These are phyloP conservation scores for Probosciger aterrimus DNA, from an alignment of 2,113 vertebrate genomes.

Conservation along the genomic window DNA sequence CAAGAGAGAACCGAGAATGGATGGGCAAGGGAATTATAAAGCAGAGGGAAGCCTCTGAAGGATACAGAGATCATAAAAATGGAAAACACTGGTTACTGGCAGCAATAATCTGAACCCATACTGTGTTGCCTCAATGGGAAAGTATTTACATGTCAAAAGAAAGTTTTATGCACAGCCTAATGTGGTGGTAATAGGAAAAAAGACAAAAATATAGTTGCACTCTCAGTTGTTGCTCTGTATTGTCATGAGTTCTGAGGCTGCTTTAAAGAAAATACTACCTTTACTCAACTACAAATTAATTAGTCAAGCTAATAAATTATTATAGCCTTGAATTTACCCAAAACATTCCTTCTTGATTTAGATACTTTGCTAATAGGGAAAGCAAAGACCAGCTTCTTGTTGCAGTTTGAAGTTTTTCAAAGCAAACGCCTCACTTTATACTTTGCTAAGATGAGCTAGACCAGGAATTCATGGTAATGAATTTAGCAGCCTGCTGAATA, in stretches of 20 bases:
- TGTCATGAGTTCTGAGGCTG: neutral
- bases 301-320: conserved; percentile 16
- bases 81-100: neutral
- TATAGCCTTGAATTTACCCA: neutral
- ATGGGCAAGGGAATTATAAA: neutral
- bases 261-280: neutral
- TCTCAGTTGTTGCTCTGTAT: neutral
- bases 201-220: neutral
- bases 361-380: neutral
- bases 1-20: neutral
- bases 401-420: neutral
- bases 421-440: neutral
- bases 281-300: neutral
- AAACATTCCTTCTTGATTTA: neutral
- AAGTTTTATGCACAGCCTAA: neutral
- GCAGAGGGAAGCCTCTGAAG: neutral
- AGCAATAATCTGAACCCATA: neutral
- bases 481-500: neutral
- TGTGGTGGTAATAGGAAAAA: neutral
- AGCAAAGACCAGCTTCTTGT: neutral
- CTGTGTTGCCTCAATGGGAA: neutral
- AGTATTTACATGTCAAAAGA: neutral
- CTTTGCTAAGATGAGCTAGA: neutral
- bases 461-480: neutral
- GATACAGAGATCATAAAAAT: neutral